A percentile compares a stretch with the other conserved stretches of the same genome.
Evolutionary conservation across 2,888 invertebrate species (phyloP).

Genomic region (Balanococcus diminutus): DNA sequence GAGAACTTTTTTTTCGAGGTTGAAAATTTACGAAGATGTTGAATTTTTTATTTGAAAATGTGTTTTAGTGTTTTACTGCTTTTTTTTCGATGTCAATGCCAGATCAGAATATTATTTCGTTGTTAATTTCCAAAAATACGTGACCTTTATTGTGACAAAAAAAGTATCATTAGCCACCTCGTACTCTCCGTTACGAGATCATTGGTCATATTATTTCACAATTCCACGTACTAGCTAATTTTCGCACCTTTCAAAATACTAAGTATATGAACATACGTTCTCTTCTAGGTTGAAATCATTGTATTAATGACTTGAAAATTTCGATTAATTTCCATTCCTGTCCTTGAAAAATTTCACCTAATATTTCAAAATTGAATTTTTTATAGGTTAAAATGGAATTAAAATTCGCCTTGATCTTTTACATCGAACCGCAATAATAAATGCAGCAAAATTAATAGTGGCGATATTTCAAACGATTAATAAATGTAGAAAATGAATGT

Average conservation of each 20-base stretch:
- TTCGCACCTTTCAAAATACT: not conserved
- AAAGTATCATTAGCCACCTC: not conserved
- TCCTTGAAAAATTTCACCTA: conserved; percentile 15
- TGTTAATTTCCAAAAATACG: not conserved
- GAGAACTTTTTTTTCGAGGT: not conserved
- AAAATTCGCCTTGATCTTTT: not conserved
- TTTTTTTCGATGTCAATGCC: not conserved
- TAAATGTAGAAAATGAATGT: not conserved
- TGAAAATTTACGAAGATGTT: not conserved
- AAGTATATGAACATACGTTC: not conserved
- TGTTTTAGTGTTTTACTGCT: too few species aligned
- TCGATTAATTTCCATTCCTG: not conserved
- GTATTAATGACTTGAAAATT: not conserved
- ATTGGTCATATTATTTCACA: conserved; percentile 17
- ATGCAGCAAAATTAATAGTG: not conserved
- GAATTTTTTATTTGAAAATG: not conserved
- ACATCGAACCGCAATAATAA: not conserved
- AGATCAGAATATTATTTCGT: not conserved
- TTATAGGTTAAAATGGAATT: conserved; percentile 6
- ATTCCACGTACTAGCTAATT: not conserved
- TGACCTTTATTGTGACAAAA: not conserved
- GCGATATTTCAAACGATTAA: not conserved
- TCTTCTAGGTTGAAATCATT: not conserved
- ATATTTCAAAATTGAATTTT: not conserved
- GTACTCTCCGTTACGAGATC: not conserved